These are phyloP conservation scores for Elanus axillaris DNA, from an alignment of 2,113 vertebrate genomes.

Conservation along the genomic window DNA sequence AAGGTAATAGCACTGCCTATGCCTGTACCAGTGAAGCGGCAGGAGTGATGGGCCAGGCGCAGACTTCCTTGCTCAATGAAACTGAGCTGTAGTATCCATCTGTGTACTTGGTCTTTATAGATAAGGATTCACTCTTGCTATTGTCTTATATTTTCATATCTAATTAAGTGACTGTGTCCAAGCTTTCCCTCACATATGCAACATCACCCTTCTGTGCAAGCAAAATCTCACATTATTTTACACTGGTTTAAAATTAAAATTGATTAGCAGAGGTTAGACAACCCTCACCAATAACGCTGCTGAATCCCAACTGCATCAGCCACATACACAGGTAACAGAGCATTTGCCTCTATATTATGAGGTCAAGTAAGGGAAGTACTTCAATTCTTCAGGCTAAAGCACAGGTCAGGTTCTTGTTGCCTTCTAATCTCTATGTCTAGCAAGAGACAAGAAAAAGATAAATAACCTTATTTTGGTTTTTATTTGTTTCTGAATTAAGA, in stretches of 20 bases:
- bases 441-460: not conserved
- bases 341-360: not conserved
- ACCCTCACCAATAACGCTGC: not conserved
- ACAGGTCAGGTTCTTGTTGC: not conserved
- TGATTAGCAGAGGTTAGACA: not conserved
- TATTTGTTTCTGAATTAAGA: not conserved
- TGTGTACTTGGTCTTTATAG: not conserved
- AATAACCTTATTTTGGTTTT: too few species aligned
- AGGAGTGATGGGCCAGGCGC: not conserved
- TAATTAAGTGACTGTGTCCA: not conserved
- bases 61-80: not conserved
- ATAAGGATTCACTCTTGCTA: not conserved
- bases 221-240: not conserved
- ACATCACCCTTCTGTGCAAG: not conserved
- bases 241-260: not conserved
- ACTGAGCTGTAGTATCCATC: not conserved
- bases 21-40: not conserved
- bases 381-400: not conserved
- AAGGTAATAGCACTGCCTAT: not conserved
- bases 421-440: not conserved
- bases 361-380: not conserved
- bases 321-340: not conserved
- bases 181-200: not conserved
- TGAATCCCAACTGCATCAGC: not conserved
- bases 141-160: not conserved